Conservation (phyloP, 2,797 vertebrate genomes). For the Lycodopsis pacificus region DNA sequence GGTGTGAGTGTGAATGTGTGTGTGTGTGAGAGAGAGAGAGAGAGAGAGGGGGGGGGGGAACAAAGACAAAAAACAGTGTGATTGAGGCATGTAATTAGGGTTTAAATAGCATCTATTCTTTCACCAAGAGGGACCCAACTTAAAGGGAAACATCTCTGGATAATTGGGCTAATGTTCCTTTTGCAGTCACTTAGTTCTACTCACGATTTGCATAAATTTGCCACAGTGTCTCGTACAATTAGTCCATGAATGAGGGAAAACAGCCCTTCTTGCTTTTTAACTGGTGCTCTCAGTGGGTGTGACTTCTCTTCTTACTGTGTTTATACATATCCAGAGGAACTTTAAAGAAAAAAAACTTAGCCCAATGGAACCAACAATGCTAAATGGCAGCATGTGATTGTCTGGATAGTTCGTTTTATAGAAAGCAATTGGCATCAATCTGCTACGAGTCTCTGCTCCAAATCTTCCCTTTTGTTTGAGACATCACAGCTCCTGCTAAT, state of each 20-base stretch:
- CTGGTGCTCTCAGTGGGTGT: neutral
- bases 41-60: neutral
- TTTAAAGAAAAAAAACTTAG: neutral
- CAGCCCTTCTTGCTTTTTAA: neutral
- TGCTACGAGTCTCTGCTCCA: neutral
- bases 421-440: neutral
- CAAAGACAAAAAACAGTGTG: slow-evolving; percentile 6
- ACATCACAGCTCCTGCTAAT: neutral
- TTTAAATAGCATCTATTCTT: slow-evolving; percentile 34
- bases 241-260: neutral
- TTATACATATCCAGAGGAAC: neutral
- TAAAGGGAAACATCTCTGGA: slow-evolving; percentile 28
- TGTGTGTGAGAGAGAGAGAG: neutral
- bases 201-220: slow-evolving; percentile 16
- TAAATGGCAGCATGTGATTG: neutral
- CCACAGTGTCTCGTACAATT: neutral
- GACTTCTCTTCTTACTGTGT: neutral
- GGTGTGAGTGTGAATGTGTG: neutral
- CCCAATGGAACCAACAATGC: neutral
- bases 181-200: slow-evolving; percentile 1
- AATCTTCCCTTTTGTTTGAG: neutral
- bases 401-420: neutral
- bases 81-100: slow-evolving; percentile 19
- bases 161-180: neutral
- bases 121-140: slow-evolving; percentile 29